These are phyloP conservation scores for Cordilura impudica DNA, from an alignment of 2,888 invertebrate species.

Conservation along the genomic window DNA sequence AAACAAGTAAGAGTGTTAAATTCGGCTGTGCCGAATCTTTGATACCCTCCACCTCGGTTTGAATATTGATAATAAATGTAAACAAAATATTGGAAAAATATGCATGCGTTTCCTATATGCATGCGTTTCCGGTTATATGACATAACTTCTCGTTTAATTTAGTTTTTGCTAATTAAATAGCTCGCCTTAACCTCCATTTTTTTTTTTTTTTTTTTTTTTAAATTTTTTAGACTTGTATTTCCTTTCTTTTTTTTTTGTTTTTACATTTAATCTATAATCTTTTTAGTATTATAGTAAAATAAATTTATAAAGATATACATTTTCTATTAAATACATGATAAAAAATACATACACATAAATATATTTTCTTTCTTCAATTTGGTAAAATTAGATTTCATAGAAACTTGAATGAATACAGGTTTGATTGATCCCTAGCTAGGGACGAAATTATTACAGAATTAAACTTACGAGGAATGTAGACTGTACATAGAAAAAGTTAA, in stretches of 20 bases:
- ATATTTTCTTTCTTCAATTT: slow-evolving; percentile 8
- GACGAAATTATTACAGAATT: slow-evolving; percentile 37
- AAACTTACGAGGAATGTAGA: slow-evolving; percentile 31
- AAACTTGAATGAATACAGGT: slow-evolving; percentile 32
- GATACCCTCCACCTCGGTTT: no score
- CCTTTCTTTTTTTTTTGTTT: slow-evolving; percentile 18
- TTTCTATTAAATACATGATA: slow-evolving; percentile 50
- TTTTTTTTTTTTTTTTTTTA: no score
- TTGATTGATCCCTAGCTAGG: slow-evolving; percentile 33
- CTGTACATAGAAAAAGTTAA: not conserved
- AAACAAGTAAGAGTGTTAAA: no score
- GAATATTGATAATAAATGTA: no score
- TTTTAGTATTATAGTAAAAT: slow-evolving; percentile 1
- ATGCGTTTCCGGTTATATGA: no score
- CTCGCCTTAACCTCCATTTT: no score
- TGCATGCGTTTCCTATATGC: no score
- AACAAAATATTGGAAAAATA: no score
- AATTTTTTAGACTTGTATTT: slow-evolving; percentile 10
- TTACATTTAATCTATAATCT: slow-evolving; percentile 1
- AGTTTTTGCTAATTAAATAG: no score
- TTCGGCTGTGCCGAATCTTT: no score
- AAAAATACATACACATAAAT: slow-evolving; percentile 46
- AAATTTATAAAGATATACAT: slow-evolving; percentile 19
- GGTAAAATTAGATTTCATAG: slow-evolving; percentile 41
- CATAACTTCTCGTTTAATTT: no score